These are phyloP conservation scores for Phaetusa simplex DNA, from an alignment of 2,113 vertebrate genomes.

Conservation along the genomic window DNA sequence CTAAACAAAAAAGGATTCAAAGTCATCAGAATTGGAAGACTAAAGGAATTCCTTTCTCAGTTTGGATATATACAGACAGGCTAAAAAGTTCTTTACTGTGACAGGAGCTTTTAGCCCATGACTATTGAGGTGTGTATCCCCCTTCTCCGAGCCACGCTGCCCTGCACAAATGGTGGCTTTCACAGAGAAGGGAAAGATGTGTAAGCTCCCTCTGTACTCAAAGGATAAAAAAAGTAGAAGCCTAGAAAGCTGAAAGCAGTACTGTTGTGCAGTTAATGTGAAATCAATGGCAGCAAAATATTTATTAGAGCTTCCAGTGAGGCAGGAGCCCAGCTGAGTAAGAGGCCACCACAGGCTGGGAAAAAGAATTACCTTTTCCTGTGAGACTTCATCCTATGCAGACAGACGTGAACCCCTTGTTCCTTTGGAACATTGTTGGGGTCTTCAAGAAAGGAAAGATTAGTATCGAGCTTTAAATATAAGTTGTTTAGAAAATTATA, in stretches of 20 bases:
- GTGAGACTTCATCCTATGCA: not conserved
- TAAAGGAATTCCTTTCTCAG: not conserved
- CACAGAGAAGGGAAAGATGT: not conserved
- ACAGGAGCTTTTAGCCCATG: not conserved
- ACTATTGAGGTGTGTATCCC: not conserved
- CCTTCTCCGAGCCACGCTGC: not conserved
- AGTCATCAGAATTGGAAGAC: not conserved
- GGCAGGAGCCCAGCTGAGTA: not conserved
- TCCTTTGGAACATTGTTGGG: not conserved
- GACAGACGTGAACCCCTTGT: not conserved
- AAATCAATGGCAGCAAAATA: not conserved
- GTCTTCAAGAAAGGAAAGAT: not conserved
- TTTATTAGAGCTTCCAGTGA: not conserved
- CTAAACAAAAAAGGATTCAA: not conserved
- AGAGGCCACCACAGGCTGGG: not conserved
- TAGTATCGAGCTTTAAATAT: not conserved
- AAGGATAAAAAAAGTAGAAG: not conserved
- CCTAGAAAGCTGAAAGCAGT: not conserved
- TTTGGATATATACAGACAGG: not conserved
- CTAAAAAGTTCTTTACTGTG: not conserved
- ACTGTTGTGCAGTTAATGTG: accelerated
- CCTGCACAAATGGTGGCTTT: not conserved
- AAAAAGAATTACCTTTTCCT: not conserved
- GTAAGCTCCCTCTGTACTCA: not conserved
- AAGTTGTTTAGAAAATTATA: not conserved